Conservation (phyloP, 2,888 invertebrate species). For the Drosophila sordidapex region DNA sequence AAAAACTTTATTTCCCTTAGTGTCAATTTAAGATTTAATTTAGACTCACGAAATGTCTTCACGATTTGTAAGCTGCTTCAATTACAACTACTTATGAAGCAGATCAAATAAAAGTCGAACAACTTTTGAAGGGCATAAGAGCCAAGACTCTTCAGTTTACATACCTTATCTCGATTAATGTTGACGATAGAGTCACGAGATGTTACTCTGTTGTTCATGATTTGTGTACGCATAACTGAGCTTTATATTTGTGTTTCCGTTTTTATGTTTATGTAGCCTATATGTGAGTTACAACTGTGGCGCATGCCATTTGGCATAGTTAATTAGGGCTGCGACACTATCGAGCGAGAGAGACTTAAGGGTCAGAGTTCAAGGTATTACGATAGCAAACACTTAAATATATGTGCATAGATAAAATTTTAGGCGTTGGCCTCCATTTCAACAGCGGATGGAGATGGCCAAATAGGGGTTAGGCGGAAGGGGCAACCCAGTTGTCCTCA, state of each 20-base stretch:
- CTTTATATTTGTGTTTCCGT: slow-evolving; percentile 10
- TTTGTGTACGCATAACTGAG: not conserved
- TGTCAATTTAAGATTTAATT: not conserved
- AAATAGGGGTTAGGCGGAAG: not conserved
- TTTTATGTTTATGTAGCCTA: slow-evolving; percentile 18
- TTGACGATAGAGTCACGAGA: not conserved
- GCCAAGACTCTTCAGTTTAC: not conserved
- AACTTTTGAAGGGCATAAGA: not conserved
- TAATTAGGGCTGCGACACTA: slow-evolving; percentile 37
- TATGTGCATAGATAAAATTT: slow-evolving; percentile 17
- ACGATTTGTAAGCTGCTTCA: not conserved
- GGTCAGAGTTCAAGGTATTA: slow-evolving; percentile 53
- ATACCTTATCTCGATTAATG: not conserved
- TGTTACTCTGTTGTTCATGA: not conserved
- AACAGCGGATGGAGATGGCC: not conserved
- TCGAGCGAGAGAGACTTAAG: slow-evolving; percentile 16
- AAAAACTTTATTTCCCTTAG: not conserved
- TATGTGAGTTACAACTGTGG: slow-evolving; percentile 44
- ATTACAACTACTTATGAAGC: not conserved
- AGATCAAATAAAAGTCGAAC: not conserved
- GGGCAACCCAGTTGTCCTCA: not conserved
- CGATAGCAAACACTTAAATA: slow-evolving; percentile 9
- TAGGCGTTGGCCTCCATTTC: slow-evolving; percentile 40
- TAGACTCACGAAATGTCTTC: not conserved
- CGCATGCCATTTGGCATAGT: slow-evolving; percentile 52